phyloP scores from a whole-genome alignment of 2,113 vertebrate species.

The Theristicus caerulescens region DNA sequence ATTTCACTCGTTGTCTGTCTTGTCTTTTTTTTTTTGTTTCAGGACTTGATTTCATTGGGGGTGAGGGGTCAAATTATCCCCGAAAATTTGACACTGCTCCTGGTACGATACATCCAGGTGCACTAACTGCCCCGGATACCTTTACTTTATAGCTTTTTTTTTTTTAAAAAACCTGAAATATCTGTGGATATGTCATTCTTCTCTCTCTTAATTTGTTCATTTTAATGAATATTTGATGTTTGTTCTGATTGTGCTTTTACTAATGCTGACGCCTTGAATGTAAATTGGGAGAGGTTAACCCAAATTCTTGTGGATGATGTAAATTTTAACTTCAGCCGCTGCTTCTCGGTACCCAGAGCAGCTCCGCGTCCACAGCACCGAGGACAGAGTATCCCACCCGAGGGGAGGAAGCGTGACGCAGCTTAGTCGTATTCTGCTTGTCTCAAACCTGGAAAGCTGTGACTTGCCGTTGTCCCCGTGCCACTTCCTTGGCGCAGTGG shows the following conservation, averaged over 20 bases:
- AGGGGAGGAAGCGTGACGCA: neutral
- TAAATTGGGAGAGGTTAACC: neutral
- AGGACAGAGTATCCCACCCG: neutral
- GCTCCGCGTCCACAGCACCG: neutral
- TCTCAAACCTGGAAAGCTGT: neutral
- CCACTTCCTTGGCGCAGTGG: rapidly evolving
- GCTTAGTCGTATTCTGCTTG: neutral
- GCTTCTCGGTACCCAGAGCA: neutral
- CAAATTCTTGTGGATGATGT: neutral
- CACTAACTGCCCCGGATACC: constrained; percentile 74
- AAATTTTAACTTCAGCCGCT: neutral
- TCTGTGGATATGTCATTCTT: constrained; percentile 71
- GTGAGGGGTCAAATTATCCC: constrained; percentile 91
- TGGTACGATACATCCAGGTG: constrained; percentile 85
- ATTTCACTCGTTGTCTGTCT: constrained; percentile 72
- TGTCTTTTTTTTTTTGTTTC: constrained; percentile 71
- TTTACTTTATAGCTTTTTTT: constrained; percentile 59
- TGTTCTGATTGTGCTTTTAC: constrained; percentile 59
- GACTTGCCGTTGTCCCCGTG: neutral
- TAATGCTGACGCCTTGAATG: constrained; percentile 25
- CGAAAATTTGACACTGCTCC: constrained; percentile 92
- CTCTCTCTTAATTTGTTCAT: constrained; percentile 19
- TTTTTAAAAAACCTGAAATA: constrained; percentile 4
- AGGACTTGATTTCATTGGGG: constrained; percentile 93
- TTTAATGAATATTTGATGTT: constrained; percentile 23